These are phyloP conservation scores for Drepana falcataria DNA, from an alignment of 2,888 invertebrate species.

Conservation along the genomic window DNA sequence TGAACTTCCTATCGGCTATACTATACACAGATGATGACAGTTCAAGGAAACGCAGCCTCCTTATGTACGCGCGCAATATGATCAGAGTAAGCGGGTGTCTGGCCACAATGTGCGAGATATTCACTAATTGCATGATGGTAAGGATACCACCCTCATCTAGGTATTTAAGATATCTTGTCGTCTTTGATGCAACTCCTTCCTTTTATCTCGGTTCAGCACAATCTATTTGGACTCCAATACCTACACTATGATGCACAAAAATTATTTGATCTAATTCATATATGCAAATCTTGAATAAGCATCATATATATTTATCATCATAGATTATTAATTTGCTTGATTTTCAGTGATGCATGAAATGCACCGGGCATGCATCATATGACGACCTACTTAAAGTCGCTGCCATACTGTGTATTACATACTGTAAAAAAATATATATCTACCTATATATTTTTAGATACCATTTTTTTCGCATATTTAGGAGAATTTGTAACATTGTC, in stretches of 20 bases:
- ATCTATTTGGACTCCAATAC: background rate
- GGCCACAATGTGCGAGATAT: conserved; percentile 45
- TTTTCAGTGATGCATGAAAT: too few relatives aligned
- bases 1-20: conserved; percentile 52
- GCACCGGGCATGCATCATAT: too few relatives aligned
- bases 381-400: too few relatives aligned
- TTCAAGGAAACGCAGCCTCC: conserved; percentile 25
- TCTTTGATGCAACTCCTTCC: too few relatives aligned
- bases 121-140: conserved; percentile 53
- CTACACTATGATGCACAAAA: background rate
- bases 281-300: too few relatives aligned
- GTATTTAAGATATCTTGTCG: background rate
- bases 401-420: too few relatives aligned
- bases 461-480: background rate
- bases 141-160: conserved; percentile 6
- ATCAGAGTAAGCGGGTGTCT: conserved; percentile 59
- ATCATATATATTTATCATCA: too few relatives aligned
- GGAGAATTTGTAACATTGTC: background rate
- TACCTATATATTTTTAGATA: too few relatives aligned
- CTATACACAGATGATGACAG: conserved; percentile 30
- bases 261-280: too few relatives aligned
- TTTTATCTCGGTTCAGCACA: too few relatives aligned
- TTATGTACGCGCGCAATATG: conserved; percentile 46
- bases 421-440: too few relatives aligned
- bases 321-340: too few relatives aligned